A percentile compares a stretch with the other conserved stretches of the same genome.
Evolutionary conservation across 2,888 invertebrate genomes (phyloP).

Genomic region (Orthonevra nobilis): DNA sequence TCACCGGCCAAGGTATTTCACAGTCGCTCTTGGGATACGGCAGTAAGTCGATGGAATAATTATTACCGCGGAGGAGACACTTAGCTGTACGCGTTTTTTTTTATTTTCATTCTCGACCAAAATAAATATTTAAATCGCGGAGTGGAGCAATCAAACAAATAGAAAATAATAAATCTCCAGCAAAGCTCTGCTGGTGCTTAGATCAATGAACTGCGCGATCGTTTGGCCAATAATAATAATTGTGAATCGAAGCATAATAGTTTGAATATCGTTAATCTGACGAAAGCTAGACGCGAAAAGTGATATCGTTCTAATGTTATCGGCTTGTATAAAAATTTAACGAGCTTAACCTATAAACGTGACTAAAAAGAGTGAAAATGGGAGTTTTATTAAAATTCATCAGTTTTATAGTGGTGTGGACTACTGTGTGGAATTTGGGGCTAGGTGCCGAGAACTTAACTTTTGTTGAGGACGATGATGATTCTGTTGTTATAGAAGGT

Average conservation of each 20-base stretch:
- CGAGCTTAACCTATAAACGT: constrained; percentile 31
- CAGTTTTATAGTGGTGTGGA: constrained; percentile 28
- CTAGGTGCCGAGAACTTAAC: constrained; percentile 32
- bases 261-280: constrained; percentile 3
- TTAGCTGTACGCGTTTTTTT: constrained; percentile 12
- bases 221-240: constrained; percentile 16
- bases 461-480: constrained; percentile 30
- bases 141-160: constrained; percentile 39
- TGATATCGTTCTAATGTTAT: too few species aligned
- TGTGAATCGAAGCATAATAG: constrained; percentile 12
- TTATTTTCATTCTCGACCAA: constrained; percentile 35
- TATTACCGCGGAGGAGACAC: constrained; percentile 37
- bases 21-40: constrained; percentile 54
- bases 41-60: constrained; percentile 45
- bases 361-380: constrained; percentile 32
- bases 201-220: constrained; percentile 60
- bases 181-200: not conserved
- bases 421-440: constrained; percentile 29
- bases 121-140: constrained; percentile 46
- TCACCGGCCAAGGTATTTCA: constrained; percentile 30
- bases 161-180: too few species aligned
- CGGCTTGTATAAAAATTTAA: not conserved
- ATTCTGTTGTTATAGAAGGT: constrained; percentile 59
- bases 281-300: too few species aligned
- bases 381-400: constrained; percentile 15